Evolutionary conservation across 2,888 invertebrate species (phyloP).

Genomic region (Cyaniris semiargus): DNA sequence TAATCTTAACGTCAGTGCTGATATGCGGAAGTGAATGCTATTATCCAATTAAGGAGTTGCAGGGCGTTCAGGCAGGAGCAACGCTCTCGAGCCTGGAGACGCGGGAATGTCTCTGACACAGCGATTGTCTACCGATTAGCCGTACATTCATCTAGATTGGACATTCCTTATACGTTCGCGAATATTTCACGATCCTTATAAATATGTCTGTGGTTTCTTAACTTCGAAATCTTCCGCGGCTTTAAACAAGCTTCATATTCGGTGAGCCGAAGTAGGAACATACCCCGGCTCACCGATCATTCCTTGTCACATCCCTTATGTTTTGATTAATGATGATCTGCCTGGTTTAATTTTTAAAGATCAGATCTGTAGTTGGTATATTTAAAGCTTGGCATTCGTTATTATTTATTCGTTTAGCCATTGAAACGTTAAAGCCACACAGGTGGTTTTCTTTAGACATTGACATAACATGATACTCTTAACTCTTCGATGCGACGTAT

Average conservation of each 20-base stretch:
- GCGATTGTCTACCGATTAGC: constrained; percentile 29
- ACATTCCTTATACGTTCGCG: constrained; percentile 15
- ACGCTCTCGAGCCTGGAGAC: constrained; percentile 38
- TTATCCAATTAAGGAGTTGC: constrained; percentile 51
- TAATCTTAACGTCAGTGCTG: constrained; percentile 26
- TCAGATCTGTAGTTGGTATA: neutral
- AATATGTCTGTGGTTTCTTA: constrained; percentile 3
- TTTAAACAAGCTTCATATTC: neutral
- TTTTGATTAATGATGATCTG: constrained; percentile 6
- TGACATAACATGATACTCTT: neutral
- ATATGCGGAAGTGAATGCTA: constrained; percentile 43
- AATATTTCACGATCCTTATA: constrained; percentile 4
- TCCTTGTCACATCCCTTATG: neutral
- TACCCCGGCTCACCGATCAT: no score
- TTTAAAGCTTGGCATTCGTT: neutral
- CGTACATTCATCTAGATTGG: constrained; percentile 21
- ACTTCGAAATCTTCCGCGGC: neutral
- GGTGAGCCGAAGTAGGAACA: neutral
- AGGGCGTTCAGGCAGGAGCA: constrained; percentile 46
- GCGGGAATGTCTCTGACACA: constrained; percentile 34
- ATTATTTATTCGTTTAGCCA: neutral
- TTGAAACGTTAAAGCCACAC: neutral
- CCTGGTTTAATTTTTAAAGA: neutral
- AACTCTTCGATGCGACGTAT: neutral
- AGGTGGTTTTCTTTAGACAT: neutral